Conservation (phyloP, 2,113 vertebrate genomes). For the Gnathonemus echidnorhynchus region DNA sequence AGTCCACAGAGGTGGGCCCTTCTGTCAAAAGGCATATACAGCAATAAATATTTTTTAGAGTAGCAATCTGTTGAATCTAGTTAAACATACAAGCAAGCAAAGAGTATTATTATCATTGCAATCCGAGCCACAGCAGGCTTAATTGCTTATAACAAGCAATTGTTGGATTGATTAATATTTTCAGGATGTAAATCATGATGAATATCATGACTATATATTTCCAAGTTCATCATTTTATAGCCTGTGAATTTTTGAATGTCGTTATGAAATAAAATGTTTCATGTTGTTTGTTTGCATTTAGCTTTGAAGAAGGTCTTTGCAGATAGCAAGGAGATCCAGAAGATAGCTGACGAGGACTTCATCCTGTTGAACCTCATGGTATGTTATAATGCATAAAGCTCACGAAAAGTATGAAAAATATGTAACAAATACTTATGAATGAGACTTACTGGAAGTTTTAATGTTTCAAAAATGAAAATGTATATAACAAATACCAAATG, state of each 20-base stretch:
- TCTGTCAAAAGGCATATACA: neutral
- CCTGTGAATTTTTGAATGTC: neutral
- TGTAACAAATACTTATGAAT: neutral
- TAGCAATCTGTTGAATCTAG: neutral
- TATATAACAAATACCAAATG: neutral
- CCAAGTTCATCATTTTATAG: neutral
- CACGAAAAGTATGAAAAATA: neutral
- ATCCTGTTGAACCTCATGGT: slow-evolving; percentile 85
- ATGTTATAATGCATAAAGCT: slow-evolving; percentile 39
- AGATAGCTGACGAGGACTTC: slow-evolving; percentile 74
- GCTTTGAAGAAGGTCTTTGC: slow-evolving; percentile 82
- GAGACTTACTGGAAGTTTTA: neutral
- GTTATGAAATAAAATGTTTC: neutral
- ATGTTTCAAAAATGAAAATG: neutral
- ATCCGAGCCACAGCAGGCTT: neutral
- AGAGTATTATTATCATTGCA: neutral
- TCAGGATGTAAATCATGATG: neutral
- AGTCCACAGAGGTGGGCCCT: neutral
- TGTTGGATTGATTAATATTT: neutral
- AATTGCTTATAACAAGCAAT: neutral
- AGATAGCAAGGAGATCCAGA: slow-evolving; percentile 76
- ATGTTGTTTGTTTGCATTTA: slow-evolving; percentile 33
- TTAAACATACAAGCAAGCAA: neutral
- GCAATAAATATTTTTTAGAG: neutral
- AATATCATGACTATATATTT: neutral